These are phyloP conservation scores for Bothrops jararaca DNA, from an alignment of 2,113 vertebrate genomes.

Conservation along the genomic window DNA sequence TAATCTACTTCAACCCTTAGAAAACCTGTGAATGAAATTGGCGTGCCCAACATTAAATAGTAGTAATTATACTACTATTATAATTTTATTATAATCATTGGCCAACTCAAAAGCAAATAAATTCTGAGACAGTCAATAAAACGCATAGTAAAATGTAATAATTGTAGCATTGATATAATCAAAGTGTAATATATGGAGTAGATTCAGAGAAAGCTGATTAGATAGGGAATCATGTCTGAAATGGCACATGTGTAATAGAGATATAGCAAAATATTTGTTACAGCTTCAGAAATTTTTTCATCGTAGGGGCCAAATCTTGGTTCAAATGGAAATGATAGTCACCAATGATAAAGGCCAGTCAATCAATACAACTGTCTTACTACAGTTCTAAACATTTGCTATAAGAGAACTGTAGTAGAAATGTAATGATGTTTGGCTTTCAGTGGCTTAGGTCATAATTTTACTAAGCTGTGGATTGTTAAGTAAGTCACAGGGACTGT, in stretches of 20 bases:
- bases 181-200: neutral
- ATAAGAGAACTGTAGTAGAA: neutral
- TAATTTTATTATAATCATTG: neutral
- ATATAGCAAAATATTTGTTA: neutral
- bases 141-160: neutral
- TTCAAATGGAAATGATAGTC: neutral
- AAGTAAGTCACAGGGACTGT: neutral
- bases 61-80: neutral
- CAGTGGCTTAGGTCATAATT: neutral
- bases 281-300: neutral
- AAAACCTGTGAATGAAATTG: neutral
- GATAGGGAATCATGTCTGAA: neutral
- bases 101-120: neutral
- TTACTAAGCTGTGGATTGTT: neutral
- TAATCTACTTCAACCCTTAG: neutral
- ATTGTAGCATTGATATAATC: neutral
- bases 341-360: neutral
- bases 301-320: neutral
- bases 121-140: neutral
- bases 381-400: neutral
- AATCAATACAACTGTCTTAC: neutral
- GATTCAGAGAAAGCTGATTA: neutral
- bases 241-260: neutral
- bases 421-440: neutral
- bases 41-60: neutral